Conservation (phyloP, 2,797 vertebrate species). For the Rhinophrynus dorsalis region DNA sequence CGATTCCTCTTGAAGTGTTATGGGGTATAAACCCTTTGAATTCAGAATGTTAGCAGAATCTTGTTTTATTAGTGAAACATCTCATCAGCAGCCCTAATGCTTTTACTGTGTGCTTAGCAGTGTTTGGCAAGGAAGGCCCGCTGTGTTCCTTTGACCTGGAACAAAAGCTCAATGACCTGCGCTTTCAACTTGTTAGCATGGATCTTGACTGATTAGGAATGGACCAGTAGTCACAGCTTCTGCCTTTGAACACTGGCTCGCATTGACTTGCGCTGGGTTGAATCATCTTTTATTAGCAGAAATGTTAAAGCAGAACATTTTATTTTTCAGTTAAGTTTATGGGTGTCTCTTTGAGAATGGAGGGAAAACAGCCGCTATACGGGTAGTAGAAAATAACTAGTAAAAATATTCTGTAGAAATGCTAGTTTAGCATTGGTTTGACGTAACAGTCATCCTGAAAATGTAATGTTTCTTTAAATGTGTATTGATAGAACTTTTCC, state of each 20-base stretch:
- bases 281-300: background rate
- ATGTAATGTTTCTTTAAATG: too few species aligned
- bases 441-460: too few species aligned
- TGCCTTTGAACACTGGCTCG: constrained; percentile 4
- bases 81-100: background rate
- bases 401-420: too few species aligned
- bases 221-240: constrained; percentile 36
- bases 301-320: background rate
- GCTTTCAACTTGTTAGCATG: constrained; percentile 10
- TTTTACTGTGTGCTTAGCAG: background rate
- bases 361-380: too few species aligned
- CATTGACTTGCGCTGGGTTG: fast-evolving
- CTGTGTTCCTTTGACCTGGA: constrained; percentile 28
- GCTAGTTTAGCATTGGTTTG: too few species aligned
- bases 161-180: constrained; percentile 33
- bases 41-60: background rate
- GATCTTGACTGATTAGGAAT: constrained; percentile 30
- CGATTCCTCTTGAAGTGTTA: background rate
- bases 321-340: background rate
- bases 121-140: background rate
- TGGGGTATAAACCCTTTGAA: background rate
- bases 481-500: too few species aligned
- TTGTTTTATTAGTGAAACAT: constrained; percentile 24
- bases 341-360: too few species aligned
- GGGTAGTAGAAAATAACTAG: too few species aligned